Conservation (phyloP, 2,888 invertebrate genomes). For the Chloromyia formosa region DNA sequence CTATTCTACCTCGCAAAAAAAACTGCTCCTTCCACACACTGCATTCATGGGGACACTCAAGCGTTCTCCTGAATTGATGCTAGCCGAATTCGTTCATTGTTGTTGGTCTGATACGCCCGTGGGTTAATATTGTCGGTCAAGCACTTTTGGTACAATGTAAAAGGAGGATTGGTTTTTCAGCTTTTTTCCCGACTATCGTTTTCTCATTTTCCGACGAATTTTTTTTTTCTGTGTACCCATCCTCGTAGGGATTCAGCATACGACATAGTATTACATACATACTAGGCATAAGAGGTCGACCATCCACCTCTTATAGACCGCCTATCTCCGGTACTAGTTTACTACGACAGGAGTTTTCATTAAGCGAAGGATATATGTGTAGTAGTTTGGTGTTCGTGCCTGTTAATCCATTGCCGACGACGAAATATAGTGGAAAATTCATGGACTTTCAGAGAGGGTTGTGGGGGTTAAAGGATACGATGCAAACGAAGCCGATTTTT, state of each 20-base stretch:
- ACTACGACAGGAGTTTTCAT: slow-evolving; percentile 39
- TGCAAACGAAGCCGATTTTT: slow-evolving; percentile 23
- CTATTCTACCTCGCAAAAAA: not conserved
- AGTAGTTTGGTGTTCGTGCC: not conserved
- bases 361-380: slow-evolving; percentile 28
- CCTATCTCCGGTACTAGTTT: slow-evolving; percentile 21
- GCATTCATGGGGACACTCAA: not conserved
- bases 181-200: slow-evolving; percentile 21
- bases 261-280: not conserved
- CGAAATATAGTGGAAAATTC: slow-evolving; percentile 36
- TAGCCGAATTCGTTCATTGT: not conserved
- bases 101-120: not conserved
- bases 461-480: not conserved
- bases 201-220: slow-evolving; percentile 1
- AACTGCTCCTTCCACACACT: not conserved
- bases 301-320: not conserved
- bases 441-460: not conserved
- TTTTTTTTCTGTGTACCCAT: not conserved
- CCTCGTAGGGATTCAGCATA: no score
- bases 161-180: slow-evolving; percentile 40
- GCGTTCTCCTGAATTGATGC: not conserved
- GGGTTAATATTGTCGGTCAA: slow-evolving; percentile 33
- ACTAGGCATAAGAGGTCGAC: not conserved
- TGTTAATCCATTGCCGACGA: slow-evolving; percentile 4
- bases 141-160: slow-evolving; percentile 35